Evolutionary conservation across 2,797 vertebrate species (phyloP).

Genomic region (Falco berigora): DNA sequence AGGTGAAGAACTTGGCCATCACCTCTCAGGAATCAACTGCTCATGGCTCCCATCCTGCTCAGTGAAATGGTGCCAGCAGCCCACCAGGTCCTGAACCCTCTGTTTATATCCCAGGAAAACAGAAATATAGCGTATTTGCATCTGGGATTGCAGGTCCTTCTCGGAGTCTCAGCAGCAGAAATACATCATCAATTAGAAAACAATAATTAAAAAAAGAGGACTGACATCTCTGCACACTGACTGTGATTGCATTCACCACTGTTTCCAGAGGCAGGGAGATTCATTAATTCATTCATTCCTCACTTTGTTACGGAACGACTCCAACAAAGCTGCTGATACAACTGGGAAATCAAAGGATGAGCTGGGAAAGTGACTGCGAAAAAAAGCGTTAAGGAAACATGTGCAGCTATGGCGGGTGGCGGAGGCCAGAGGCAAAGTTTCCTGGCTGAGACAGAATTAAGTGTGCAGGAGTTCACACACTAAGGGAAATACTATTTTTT

Average conservation of each 20-base stretch:
- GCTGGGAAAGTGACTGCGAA: neutral
- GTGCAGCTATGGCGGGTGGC: neutral
- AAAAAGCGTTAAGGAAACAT: neutral
- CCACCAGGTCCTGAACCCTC: neutral
- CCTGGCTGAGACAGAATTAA: neutral
- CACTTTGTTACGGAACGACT: neutral
- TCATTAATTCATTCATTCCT: neutral
- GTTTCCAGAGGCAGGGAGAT: neutral
- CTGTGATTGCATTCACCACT: neutral
- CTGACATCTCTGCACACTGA: neutral
- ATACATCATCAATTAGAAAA: neutral
- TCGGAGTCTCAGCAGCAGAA: neutral
- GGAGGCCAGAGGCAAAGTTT: neutral
- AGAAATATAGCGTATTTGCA: neutral
- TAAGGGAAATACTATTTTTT: neutral
- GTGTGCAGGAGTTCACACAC: neutral
- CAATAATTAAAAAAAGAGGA: neutral
- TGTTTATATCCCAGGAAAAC: neutral
- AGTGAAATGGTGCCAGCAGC: neutral
- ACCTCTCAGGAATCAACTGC: neutral
- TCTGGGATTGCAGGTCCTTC: neutral
- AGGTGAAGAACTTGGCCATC: neutral
- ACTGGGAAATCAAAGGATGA: conserved; percentile 15
- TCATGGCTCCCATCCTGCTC: neutral
- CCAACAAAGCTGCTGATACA: conserved; percentile 20